Conservation (phyloP, 2,797 vertebrate genomes). For the Dromococcyx pavoninus region DNA sequence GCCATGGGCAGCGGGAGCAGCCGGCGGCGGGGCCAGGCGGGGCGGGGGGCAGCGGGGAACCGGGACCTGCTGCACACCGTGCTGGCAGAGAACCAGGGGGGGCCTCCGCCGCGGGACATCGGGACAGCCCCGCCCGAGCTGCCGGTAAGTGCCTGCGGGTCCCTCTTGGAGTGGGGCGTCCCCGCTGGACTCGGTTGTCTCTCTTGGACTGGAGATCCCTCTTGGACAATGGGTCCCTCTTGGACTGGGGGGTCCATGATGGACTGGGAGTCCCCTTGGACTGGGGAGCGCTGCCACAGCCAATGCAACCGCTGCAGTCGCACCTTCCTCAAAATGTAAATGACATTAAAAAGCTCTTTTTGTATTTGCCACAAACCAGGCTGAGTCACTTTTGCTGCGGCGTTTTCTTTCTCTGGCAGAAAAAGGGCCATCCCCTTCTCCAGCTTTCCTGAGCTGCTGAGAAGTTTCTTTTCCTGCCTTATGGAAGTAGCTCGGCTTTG, state of each 20-base stretch:
- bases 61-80: constrained; percentile 51
- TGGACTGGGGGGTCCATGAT: no score
- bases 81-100: constrained; percentile 43
- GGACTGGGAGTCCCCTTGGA: no score
- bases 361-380: rapidly evolving
- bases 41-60: no score
- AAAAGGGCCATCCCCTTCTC: neutral
- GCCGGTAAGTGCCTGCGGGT: constrained; percentile 36
- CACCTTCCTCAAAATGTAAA: rapidly evolving
- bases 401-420: neutral
- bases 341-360: rapidly evolving
- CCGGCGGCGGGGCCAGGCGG: constrained; percentile 28
- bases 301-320: neutral
- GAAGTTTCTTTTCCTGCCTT: neutral
- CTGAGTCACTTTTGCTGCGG: rapidly evolving
- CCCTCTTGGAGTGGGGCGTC: no score
- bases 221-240: no score
- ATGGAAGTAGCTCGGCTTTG: neutral
- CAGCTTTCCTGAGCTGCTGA: rapidly evolving
- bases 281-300: neutral
- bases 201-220: no score
- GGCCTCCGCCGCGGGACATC: neutral
- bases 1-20: constrained; percentile 62
- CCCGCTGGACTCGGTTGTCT: no score
- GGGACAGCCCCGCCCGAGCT: neutral